A percentile compares a stretch with the other conserved stretches of the same genome.
These are phyloP conservation scores for Acrobasis repandana DNA, from an alignment of 2,888 invertebrate genomes.

Conservation along the genomic window DNA sequence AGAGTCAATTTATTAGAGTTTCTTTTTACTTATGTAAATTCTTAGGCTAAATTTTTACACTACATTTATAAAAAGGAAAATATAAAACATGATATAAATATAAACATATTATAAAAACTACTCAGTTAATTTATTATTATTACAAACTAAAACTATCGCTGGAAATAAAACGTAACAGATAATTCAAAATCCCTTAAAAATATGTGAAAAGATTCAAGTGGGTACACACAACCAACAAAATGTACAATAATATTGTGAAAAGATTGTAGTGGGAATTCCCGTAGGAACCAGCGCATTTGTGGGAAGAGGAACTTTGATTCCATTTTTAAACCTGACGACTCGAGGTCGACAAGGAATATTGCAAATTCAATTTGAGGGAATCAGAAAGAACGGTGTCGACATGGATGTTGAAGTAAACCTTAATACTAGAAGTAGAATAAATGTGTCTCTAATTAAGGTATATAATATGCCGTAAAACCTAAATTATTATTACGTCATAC, in stretches of 20 bases:
- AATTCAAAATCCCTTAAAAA: neutral
- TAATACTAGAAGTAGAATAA: neutral
- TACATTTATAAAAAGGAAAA: no score
- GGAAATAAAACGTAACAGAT: neutral
- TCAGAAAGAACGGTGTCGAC: constrained; percentile 34
- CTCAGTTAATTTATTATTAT: no score
- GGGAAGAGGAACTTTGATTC: constrained; percentile 38
- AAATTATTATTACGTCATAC: no score
- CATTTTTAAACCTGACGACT: constrained; percentile 44
- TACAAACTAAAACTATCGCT: neutral
- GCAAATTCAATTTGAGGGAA: constrained; percentile 47
- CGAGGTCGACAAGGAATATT: constrained; percentile 43
- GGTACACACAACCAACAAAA: neutral
- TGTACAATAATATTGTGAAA: constrained; percentile 27
- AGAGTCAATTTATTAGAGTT: no score
- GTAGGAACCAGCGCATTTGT: constrained; percentile 28
- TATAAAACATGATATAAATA: no score
- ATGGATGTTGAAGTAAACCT: constrained; percentile 15
- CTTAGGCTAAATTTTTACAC: no score
- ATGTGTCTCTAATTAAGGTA: no score
- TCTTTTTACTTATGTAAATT: no score
- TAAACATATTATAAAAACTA: no score
- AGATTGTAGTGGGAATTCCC: constrained; percentile 29
- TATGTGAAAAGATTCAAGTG: neutral
- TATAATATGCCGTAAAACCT: no score